Evolutionary conservation across 2,113 vertebrate genomes (phyloP), one percentile per base, ranked within the genome.

Genomic region (Cercocebus atys): DNA sequence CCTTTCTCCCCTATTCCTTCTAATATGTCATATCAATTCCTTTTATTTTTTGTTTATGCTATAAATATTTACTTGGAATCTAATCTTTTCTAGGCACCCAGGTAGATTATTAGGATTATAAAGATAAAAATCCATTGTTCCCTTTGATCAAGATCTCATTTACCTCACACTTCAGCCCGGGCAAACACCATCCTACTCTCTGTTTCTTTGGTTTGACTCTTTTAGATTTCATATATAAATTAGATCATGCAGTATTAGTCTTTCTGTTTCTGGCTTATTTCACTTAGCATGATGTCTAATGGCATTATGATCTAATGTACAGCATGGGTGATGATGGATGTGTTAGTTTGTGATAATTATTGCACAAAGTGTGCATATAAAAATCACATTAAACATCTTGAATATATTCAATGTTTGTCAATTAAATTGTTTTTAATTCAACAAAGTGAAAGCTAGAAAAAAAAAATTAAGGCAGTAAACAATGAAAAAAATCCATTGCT

Each of bases 91-190:
- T 78, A 87, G 8, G 16, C 14, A 70, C 12, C 47, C 17, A 20
- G 32, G 1, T 82, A 23, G 11, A 43, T 91, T 91, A 75, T 30
- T 68, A 93, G 35, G n/a, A 52, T 6, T 87, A 27, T 75, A 82
- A 86, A 80, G 30, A n/a, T 66, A 80, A 57, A 95, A 50, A 40
- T 45, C 6, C 0, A 40, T 64, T 6, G 6, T 38, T 66, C 2
- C 57, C 8, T 38, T 81, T 47, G 11, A 23, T 47, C 20, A 61
- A 17, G 16, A 59, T 88, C 47, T 3, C 25, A 5, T 50, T 27
- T n/a, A 0, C 25, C 20, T 2, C 4, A 6, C 9, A 1, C 5
- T 8, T 14, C 12, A 9, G 7, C 16, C 11, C 18, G 13, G 25
- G 6, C 8, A 73, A 17, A 12, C 9, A 20, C 55, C 7, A 10